Conservation (phyloP, 2,888 invertebrate species). For the Coelopa pilipes region DNA sequence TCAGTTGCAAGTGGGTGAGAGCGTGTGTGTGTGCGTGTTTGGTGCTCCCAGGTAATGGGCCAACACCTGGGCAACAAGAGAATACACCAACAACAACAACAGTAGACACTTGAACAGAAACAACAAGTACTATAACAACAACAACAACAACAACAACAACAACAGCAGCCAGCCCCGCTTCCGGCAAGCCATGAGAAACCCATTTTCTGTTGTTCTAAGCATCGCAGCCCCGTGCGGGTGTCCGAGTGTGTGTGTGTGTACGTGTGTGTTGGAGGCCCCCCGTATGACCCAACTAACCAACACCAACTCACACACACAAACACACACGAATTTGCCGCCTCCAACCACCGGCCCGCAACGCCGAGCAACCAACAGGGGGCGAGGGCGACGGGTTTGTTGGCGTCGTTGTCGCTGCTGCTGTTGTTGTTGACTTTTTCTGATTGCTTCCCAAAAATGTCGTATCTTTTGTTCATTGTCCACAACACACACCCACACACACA, state of each 20-base stretch:
- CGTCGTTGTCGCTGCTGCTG: background rate
- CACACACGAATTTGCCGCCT: background rate
- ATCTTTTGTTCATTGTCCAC: no score
- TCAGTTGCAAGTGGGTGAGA: background rate
- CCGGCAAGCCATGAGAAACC: no score
- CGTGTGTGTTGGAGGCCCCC: no score
- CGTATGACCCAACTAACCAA: constrained; percentile 1
- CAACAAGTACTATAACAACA: background rate
- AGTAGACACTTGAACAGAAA: background rate
- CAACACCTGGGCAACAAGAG: constrained; percentile 16
- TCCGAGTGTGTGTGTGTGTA: no score
- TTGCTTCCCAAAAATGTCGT: no score
- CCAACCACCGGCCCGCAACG: background rate
- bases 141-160: background rate
- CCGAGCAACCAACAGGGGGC: background rate
- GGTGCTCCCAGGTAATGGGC: constrained; percentile 27
- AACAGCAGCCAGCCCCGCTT: background rate
- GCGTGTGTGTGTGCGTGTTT: constrained; percentile 13
- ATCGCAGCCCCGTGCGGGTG: no score
- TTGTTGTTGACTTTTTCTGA: background rate
- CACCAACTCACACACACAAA: constrained; percentile 6
- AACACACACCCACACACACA: no score
- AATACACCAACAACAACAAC: background rate
- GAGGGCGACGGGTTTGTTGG: background rate
- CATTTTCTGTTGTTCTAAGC: no score